Percentiles rank a stretch among this genome's conserved stretches.
phyloP scores from a whole-genome alignment of 37 sponge, comb jelly and placozoan genomes.

The Beroe ovata region DNA sequence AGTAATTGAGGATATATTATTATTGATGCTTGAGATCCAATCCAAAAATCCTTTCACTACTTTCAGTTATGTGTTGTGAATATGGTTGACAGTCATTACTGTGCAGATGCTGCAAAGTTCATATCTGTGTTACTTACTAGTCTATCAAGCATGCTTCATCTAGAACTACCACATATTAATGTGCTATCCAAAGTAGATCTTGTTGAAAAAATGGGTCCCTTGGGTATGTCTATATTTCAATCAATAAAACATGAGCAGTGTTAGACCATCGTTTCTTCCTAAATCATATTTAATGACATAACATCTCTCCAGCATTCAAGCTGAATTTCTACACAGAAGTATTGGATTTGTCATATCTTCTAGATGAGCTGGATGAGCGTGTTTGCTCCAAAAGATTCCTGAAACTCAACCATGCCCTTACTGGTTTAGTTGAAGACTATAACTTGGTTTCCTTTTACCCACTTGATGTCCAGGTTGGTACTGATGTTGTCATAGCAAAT shows the following conservation, averaged over 20 bases:
- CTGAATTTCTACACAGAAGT: conserved; percentile 96
- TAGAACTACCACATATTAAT: conserved; percentile 95
- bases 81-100: conserved; percentile 90
- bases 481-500: not conserved
- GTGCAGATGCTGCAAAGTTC: conserved; percentile 91
- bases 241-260: no score
- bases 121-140: conserved; percentile 85
- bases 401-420: conserved; percentile 82
- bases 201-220: conserved; percentile 69
- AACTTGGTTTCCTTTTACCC: conserved; percentile 87
- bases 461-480: conserved; percentile 78
- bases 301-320: conserved; percentile 76
- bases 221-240: no score
- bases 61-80: conserved; percentile 84
- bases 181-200: conserved; percentile 94
- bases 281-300: not conserved
- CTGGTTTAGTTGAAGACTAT: conserved; percentile 87
- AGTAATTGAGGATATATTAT: no score
- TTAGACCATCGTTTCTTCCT: no score
- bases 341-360: conserved; percentile 81
- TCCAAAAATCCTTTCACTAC: no score
- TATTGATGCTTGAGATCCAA: no score
- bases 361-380: conserved; percentile 78
- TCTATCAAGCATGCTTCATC: conserved; percentile 90
- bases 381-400: conserved; percentile 77